Evolutionary conservation across 2,888 invertebrate species (phyloP), one percentile per base, ranked within the genome.

Genomic region (Drosophila merina): DNA sequence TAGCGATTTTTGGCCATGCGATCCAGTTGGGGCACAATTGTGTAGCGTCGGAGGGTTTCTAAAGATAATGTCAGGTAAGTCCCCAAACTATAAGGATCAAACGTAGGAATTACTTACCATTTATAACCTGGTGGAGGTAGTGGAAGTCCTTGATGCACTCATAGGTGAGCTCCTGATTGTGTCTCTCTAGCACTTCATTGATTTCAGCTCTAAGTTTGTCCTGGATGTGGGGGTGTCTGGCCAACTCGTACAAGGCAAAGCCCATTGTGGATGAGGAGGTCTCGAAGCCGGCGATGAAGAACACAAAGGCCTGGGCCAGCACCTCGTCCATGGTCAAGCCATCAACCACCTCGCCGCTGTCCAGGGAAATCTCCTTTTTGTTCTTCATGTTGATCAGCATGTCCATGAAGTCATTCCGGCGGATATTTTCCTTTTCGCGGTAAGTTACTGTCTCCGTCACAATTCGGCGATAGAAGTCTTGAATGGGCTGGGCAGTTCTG

Each of bases 201-300:
- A 89, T 67, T 51, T 88, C 89, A 4, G 57, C 12, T 4, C 89
- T 68, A 6, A 80, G 36, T 48, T 72, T 77, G 2, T 40, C 80
- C 76, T 57, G 89, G 48, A 89, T 59, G 0, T 85, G 71, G 4
- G 47, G 75, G 49, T 88, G 76, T 28, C 70, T 48, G 0, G 88
- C 87, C 38, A 89, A 30, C 36, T 89, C 89, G 10, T 84, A 88
- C 3, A 89, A 47, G 0, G 76, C 73, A 68, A 93, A 94, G 69
- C 93, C 93, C 25, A 94, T 92, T 0, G 94, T 93, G 0, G 94
- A 93, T 0, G 94, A 94, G 0, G 94, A 94, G 0, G 94, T 94
- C 88, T 95, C 94, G 75, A 94, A 94, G 0, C 95, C 95, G 12
- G 94, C 89, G 8, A 86, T 31, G 38, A 83, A 89, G 54, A 90